Percentiles rank a stretch among this genome's conserved stretches.
phyloP scores from a whole-genome alignment of 2,888 invertebrate genomes.

The Aplocera efformata region DNA sequence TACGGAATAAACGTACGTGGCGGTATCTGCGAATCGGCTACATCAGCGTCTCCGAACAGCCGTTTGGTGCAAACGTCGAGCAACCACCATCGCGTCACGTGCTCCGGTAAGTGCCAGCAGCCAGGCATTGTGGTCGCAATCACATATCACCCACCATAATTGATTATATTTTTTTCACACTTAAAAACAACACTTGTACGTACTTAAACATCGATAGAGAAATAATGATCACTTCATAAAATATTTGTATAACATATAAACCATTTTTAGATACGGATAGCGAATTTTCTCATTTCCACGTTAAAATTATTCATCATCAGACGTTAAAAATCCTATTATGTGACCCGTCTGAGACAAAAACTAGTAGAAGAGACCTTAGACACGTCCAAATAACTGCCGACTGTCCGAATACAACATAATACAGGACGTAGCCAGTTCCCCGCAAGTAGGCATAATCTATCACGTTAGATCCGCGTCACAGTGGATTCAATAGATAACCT shows the following conservation, averaged over 20 bases:
- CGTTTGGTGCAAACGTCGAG: slow-evolving; percentile 82
- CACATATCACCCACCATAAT: slow-evolving; percentile 21
- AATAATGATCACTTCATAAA: too few species aligned
- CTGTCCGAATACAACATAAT: slow-evolving; percentile 27
- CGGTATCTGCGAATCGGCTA: slow-evolving; percentile 68
- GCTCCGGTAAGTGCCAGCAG: slow-evolving; percentile 75
- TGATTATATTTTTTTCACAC: slow-evolving; percentile 10
- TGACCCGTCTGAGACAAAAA: background rate
- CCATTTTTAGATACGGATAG: too few species aligned
- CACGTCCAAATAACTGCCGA: slow-evolving; percentile 29
- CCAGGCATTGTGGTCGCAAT: slow-evolving; percentile 58
- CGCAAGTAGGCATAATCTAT: slow-evolving; percentile 16
- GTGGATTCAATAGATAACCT: slow-evolving; percentile 8
- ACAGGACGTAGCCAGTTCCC: slow-evolving; percentile 20
- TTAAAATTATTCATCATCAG: too few species aligned
- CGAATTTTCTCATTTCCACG: background rate
- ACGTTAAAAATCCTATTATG: too few species aligned
- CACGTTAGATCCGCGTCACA: slow-evolving; percentile 6
- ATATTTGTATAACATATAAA: too few species aligned
- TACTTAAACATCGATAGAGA: background rate
- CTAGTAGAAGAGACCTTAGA: slow-evolving; percentile 4
- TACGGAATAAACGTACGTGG: slow-evolving; percentile 70
- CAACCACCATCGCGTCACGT: slow-evolving; percentile 84
- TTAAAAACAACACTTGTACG: slow-evolving; percentile 7
- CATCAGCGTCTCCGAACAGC: slow-evolving; percentile 64